Conservation (phyloP, 2,797 vertebrate genomes). For the Hoplostethus mediterraneus region DNA sequence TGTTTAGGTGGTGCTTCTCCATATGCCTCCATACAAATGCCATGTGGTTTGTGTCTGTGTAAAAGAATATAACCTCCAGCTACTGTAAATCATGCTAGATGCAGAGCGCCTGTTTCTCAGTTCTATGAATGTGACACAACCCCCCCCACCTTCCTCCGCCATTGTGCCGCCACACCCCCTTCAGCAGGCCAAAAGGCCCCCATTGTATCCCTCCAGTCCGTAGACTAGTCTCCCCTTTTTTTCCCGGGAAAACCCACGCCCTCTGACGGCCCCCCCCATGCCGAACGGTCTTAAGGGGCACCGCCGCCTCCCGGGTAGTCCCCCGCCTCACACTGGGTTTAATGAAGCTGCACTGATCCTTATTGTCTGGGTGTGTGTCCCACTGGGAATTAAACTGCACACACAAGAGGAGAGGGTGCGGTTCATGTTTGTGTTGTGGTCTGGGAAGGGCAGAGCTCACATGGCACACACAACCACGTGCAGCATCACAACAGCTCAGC, state of each 20-base stretch:
- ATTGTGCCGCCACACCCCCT: slow-evolving; percentile 55
- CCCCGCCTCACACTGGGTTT: slow-evolving; percentile 70
- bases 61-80: not conserved
- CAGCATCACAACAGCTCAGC: slow-evolving; percentile 32
- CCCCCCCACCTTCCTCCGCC: slow-evolving; percentile 44
- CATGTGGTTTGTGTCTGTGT: not conserved
- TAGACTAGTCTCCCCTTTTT: slow-evolving; percentile 72
- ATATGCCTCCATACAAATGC: not conserved
- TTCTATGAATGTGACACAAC: slow-evolving; percentile 47
- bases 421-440: slow-evolving; percentile 64
- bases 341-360: slow-evolving; percentile 84
- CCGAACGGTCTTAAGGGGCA: slow-evolving; percentile 57
- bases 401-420: slow-evolving; percentile 57
- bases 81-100: slow-evolving; percentile 38
- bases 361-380: slow-evolving; percentile 78
- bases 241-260: slow-evolving; percentile 78
- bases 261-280: slow-evolving; percentile 46
- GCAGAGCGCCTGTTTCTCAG: slow-evolving; percentile 39
- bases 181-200: slow-evolving; percentile 59
- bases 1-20: slow-evolving; percentile 1
- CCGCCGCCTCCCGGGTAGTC: slow-evolving; percentile 20
- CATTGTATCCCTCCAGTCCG: slow-evolving; percentile 60
- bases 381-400: slow-evolving; percentile 76
- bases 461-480: slow-evolving; percentile 52
- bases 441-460: slow-evolving; percentile 66